Evolutionary conservation across 2,113 vertebrate genomes (phyloP).

Genomic region (Mesitornis unicolor): DNA sequence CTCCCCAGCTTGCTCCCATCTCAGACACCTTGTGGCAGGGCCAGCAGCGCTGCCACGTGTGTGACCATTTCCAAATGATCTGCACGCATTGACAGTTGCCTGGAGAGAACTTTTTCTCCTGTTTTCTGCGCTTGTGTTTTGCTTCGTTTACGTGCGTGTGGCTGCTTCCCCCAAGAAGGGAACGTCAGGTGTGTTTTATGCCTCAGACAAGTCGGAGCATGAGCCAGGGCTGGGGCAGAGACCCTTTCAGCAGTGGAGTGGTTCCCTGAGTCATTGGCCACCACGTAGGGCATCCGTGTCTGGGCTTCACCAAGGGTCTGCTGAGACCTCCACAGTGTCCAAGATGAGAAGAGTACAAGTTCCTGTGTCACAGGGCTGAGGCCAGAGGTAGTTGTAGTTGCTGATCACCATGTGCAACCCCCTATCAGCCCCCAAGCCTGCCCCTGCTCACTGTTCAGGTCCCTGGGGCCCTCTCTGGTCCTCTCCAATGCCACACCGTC

Average conservation of each 20-base stretch:
- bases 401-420: background rate
- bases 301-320: background rate
- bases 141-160: accelerated
- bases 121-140: background rate
- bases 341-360: accelerated
- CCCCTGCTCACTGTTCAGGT: background rate
- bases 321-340: background rate
- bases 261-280: accelerated
- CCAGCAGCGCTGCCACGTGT: accelerated
- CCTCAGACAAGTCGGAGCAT: background rate
- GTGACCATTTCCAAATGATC: background rate
- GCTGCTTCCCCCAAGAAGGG: background rate
- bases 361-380: background rate
- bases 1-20: background rate
- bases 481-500: background rate
- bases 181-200: background rate
- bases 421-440: background rate
- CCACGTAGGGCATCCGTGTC: accelerated
- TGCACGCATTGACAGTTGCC: background rate
- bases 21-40: background rate
- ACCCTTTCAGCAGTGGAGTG: background rate
- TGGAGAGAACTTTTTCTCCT: background rate
- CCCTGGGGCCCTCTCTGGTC: too few species aligned
- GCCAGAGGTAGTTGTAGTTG: background rate
- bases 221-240: background rate